Conservation (phyloP, 1,140 invertebrate genomes). For the Tetragonula clypearis region DNA sequence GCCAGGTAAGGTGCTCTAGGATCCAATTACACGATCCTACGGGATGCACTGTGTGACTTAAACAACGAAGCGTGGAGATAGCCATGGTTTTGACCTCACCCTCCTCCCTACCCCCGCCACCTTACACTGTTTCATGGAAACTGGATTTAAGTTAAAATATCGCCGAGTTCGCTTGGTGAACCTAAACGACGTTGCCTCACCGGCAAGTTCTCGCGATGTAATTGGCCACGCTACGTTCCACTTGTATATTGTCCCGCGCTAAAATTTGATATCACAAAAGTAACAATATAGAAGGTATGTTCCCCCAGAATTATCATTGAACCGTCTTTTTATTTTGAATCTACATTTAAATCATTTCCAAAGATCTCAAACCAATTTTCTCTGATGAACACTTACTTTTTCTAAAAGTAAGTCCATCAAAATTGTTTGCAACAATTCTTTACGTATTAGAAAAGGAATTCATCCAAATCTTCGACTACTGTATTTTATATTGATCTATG, state of each 20-base stretch:
- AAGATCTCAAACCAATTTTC: no score
- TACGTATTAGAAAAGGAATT: no score
- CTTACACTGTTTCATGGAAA: constrained; percentile 10
- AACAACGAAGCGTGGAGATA: constrained; percentile 26
- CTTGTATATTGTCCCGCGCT: not conserved
- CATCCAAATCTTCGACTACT: no score
- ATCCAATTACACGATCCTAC: constrained; percentile 56
- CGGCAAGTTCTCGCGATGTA: not conserved
- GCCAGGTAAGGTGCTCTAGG: constrained; percentile 35
- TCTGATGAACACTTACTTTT: no score
- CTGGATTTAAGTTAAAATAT: constrained; percentile 52
- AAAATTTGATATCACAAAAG: no score
- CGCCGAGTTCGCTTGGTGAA: constrained; percentile 19
- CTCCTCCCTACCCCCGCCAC: not conserved
- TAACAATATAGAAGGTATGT: not conserved
- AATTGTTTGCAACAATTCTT: no score
- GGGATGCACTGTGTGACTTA: constrained; percentile 37
- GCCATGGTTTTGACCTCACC: not conserved
- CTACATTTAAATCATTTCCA: no score
- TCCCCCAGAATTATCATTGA: no score
- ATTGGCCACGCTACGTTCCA: not conserved
- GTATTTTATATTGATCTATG: no score
- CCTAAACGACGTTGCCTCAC: constrained; percentile 17
- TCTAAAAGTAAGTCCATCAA: no score
- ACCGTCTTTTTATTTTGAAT: no score